Percentiles rank a stretch among this genome's conserved stretches.
Evolutionary conservation across 2,113 vertebrate species (phyloP).

Genomic region (Oncorhynchus masou): DNA sequence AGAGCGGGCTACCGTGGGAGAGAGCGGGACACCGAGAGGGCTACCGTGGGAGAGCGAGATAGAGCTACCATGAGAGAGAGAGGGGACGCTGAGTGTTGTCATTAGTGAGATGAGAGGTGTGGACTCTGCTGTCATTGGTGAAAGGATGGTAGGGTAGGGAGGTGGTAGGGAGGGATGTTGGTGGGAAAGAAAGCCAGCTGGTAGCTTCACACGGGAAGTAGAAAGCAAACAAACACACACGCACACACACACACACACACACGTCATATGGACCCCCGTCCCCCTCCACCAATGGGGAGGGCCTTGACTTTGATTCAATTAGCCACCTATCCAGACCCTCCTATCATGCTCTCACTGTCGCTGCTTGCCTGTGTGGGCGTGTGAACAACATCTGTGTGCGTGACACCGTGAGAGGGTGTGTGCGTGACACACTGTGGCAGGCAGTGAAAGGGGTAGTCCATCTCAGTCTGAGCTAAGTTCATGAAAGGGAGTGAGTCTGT

Average conservation of each 20-base stretch:
- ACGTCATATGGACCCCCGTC: background rate
- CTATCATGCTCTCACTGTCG: constrained; percentile 5
- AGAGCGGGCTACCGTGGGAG: too few species aligned
- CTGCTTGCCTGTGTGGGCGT: constrained; percentile 54
- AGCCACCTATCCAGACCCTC: constrained; percentile 43
- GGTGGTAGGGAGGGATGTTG: background rate
- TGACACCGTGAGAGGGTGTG: constrained; percentile 39
- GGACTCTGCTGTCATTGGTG: background rate
- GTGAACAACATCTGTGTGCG: constrained; percentile 43
- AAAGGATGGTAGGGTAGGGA: background rate
- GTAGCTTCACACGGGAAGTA: constrained; percentile 25
- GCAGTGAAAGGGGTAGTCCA: constrained; percentile 4
- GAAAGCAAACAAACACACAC: constrained; percentile 4
- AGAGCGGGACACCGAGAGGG: too few species aligned
- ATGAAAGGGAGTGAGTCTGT: constrained; percentile 37
- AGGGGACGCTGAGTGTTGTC: background rate
- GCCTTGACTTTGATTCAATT: constrained; percentile 66
- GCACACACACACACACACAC: background rate
- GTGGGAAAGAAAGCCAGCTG: background rate
- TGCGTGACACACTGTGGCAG: constrained; percentile 35
- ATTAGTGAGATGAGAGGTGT: constrained; percentile 13
- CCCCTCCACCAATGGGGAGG: constrained; percentile 19
- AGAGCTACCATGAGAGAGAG: background rate
- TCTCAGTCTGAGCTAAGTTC: background rate
- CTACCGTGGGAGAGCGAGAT: too few species aligned